These are phyloP conservation scores for Zosterops borbonicus DNA, from an alignment of 2,113 vertebrate genomes.

Conservation along the genomic window DNA sequence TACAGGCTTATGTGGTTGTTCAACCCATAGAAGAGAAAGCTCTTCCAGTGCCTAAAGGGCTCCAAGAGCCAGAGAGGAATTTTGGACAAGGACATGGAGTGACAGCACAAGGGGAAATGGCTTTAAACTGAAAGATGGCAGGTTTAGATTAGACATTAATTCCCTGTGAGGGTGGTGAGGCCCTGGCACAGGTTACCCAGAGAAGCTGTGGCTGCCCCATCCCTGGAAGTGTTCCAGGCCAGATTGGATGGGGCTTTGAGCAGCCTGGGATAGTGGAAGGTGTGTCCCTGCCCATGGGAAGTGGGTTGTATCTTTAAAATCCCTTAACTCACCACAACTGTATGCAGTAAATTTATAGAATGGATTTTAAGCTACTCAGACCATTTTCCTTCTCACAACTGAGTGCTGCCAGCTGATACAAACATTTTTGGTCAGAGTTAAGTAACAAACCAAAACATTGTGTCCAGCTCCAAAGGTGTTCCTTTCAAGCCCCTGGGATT, in stretches of 20 bases:
- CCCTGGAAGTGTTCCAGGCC: not conserved
- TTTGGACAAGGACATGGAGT: not conserved
- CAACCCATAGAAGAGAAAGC: not conserved
- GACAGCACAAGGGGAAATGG: not conserved
- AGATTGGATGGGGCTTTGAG: rapidly evolving
- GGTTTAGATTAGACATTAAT: not conserved
- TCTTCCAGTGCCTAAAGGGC: not conserved
- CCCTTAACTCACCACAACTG: not conserved
- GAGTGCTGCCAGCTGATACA: not conserved
- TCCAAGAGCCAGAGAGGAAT: not conserved
- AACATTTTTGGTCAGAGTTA: not conserved
- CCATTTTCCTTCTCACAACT: not conserved
- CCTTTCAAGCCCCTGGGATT: not conserved
- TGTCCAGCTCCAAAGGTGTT: not conserved
- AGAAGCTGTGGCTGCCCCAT: not conserved
- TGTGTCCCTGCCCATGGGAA: not conserved
- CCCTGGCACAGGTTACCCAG: not conserved
- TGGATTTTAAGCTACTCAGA: not conserved
- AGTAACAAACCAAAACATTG: not conserved
- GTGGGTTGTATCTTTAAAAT: not conserved
- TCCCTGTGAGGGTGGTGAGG: not conserved
- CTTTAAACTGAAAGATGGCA: not conserved
- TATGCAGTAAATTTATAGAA: not conserved
- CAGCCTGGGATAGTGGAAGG: not conserved
- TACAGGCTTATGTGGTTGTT: not conserved